Conservation (phyloP, 2,113 vertebrate species). For the Galbula dea region DNA sequence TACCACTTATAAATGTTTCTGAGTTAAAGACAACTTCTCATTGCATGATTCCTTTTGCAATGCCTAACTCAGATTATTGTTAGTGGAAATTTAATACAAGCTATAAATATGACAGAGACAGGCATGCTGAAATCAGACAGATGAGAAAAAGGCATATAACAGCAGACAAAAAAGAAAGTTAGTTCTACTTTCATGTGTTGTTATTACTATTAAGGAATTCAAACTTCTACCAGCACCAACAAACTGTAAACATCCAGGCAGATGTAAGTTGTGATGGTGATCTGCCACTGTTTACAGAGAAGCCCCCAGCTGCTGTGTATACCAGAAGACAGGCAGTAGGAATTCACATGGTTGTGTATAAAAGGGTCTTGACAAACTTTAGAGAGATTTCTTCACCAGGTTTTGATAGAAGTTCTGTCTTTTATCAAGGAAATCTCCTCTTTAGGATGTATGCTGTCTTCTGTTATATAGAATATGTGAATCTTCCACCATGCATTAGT, state of each 20-base stretch:
- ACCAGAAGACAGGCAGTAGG: not conserved
- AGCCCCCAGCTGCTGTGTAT: rapidly evolving
- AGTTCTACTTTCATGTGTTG: not conserved
- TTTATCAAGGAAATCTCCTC: not conserved
- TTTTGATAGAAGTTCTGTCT: not conserved
- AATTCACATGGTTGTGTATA: not conserved
- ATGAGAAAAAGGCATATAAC: not conserved
- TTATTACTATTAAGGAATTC: not conserved
- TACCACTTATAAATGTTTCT: not conserved
- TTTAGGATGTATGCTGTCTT: not conserved
- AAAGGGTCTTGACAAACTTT: not conserved
- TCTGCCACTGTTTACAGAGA: not conserved
- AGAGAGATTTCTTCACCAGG: not conserved
- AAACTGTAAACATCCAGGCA: not conserved
- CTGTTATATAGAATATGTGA: rapidly evolving
- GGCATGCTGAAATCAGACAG: not conserved
- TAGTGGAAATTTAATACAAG: not conserved
- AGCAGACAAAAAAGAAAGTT: not conserved
- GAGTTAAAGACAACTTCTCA: not conserved
- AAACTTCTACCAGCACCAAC: not conserved
- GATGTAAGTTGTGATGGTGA: not conserved
- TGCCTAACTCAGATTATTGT: not conserved
- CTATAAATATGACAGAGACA: not conserved
- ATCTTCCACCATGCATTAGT: not conserved
- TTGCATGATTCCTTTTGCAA: not conserved